phyloP scores from a whole-genome alignment of 2,888 invertebrate genomes.

The Schizotus pectinicornis region DNA sequence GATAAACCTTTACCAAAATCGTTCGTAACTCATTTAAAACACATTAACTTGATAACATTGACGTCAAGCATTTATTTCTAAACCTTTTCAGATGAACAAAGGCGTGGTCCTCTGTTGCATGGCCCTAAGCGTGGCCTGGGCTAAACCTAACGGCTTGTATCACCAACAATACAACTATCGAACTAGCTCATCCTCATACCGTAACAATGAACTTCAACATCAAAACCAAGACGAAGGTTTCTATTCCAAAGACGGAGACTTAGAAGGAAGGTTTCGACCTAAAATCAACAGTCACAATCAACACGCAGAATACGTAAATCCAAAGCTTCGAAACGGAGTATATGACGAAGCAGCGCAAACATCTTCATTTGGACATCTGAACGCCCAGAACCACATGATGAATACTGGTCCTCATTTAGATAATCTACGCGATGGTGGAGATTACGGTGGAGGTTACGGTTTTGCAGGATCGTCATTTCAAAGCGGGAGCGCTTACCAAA shows the following conservation, averaged over 20 bases:
- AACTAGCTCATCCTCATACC: constrained; percentile 52
- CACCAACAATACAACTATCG: constrained; percentile 56
- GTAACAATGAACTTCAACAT: constrained; percentile 56
- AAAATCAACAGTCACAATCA: constrained; percentile 53
- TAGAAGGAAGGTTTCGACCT: constrained; percentile 50
- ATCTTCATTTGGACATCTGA: constrained; percentile 38
- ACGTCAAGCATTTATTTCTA: background rate
- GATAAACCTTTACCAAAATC: too few relatives aligned
- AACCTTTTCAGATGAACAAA: constrained; percentile 35
- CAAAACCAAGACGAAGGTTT: constrained; percentile 55
- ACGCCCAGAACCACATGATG: constrained; percentile 25
- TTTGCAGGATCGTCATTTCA: background rate
- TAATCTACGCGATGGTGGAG: background rate
- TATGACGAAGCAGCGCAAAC: constrained; percentile 17
- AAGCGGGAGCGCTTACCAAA: background rate
- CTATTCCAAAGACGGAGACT: constrained; percentile 54
- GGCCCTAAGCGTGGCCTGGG: constrained; percentile 33
- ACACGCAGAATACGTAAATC: constrained; percentile 55
- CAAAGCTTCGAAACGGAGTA: constrained; percentile 38
- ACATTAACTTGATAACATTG: background rate
- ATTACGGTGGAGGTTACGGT: constrained; percentile 3
- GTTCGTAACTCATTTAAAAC: background rate
- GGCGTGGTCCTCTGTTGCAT: constrained; percentile 34
- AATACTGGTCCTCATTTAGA: constrained; percentile 15
- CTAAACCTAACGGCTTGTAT: constrained; percentile 51